These are phyloP conservation scores for Mamestra configurata DNA, from an alignment of 1,140 invertebrate genomes.

Conservation along the genomic window DNA sequence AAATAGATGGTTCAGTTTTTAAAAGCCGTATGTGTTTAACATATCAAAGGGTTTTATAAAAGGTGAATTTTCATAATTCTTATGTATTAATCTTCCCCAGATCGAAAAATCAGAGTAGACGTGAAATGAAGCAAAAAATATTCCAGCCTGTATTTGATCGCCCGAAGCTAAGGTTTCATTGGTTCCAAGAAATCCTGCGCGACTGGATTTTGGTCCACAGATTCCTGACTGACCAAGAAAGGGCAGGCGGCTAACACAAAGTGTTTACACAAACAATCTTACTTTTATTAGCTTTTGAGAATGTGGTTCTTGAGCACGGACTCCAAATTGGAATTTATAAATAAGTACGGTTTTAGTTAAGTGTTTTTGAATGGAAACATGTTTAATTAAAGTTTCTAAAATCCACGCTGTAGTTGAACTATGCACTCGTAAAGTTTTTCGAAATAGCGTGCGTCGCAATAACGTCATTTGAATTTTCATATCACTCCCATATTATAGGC, in stretches of 20 bases:
- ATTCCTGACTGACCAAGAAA: slow-evolving; percentile 50
- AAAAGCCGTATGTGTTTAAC: no score
- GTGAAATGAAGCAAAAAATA: slow-evolving; percentile 29
- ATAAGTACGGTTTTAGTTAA: neutral
- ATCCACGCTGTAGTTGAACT: no score
- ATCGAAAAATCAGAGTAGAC: neutral
- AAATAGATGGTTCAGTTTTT: neutral
- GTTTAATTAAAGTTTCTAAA: no score
- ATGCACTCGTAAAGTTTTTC: no score
- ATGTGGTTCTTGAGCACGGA: slow-evolving; percentile 14
- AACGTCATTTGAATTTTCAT: no score
- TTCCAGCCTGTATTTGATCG: slow-evolving; percentile 23
- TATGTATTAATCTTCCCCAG: neutral
- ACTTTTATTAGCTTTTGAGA: slow-evolving; percentile 31
- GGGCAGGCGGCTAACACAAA: slow-evolving; percentile 54
- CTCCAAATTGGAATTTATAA: slow-evolving; percentile 2
- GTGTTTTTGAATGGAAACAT: no score
- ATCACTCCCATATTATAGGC: no score
- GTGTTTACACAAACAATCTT: slow-evolving; percentile 20
- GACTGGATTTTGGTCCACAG: slow-evolving; percentile 52
- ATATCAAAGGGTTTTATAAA: neutral
- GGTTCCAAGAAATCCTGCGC: slow-evolving; percentile 48
- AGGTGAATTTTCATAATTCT: neutral
- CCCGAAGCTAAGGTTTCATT: slow-evolving; percentile 23
- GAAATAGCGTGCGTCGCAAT: no score